Evolutionary conservation across 2,888 invertebrate species (phyloP).

Genomic region (Thysanoteuthis rhombus): DNA sequence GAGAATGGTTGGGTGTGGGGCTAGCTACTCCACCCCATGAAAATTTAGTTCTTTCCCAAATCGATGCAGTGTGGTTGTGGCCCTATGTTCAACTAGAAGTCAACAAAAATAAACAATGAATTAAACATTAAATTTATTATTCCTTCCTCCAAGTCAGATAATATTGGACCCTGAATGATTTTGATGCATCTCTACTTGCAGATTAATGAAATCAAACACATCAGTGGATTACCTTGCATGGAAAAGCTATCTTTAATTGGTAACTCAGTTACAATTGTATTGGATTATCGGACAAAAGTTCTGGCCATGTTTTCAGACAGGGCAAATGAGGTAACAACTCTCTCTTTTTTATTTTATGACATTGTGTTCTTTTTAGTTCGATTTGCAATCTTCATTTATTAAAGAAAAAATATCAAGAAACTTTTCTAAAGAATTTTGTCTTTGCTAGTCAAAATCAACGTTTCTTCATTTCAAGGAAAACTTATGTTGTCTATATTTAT

Average conservation of each 20-base stretch:
- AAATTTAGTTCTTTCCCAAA: too few relatives aligned
- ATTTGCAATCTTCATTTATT: neutral
- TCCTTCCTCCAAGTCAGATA: neutral
- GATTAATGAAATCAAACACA: constrained; percentile 77
- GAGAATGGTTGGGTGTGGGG: too few relatives aligned
- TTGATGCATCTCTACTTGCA: constrained; percentile 35
- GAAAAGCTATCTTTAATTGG: constrained; percentile 88
- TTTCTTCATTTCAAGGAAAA: too few relatives aligned
- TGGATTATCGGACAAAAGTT: constrained; percentile 90
- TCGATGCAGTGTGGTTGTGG: too few relatives aligned
- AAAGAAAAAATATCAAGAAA: neutral
- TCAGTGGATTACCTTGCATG: constrained; percentile 85
- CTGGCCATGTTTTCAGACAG: constrained; percentile 86
- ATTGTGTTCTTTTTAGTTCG: neutral
- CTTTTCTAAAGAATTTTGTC: neutral
- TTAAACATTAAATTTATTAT: too few relatives aligned
- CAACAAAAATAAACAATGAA: too few relatives aligned
- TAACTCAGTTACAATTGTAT: constrained; percentile 85
- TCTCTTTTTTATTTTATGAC: neutral
- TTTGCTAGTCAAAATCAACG: too few relatives aligned
- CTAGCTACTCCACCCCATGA: too few relatives aligned
- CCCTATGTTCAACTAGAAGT: too few relatives aligned
- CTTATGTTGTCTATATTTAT: too few relatives aligned
- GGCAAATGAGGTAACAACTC: constrained; percentile 75
- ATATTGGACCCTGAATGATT: neutral